phyloP scores from a whole-genome alignment of 2,888 invertebrate genomes.

The Pilophorus perplexus region DNA sequence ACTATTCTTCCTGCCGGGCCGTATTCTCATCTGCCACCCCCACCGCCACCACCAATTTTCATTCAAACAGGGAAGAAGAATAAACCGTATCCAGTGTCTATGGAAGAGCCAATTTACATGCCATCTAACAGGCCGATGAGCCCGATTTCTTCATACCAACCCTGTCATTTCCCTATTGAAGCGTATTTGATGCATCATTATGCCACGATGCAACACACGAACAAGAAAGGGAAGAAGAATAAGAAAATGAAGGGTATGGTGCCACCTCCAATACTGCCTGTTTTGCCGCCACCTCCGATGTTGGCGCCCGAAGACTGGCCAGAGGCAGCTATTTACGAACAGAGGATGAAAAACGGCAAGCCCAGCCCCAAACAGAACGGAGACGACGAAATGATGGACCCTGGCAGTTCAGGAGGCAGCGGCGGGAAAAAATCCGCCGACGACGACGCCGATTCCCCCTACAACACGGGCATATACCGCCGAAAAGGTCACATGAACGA shows the following conservation, averaged over 20 bases:
- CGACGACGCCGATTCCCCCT: slow-evolving; percentile 56
- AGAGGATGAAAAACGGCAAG: slow-evolving; percentile 43
- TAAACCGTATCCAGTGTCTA: slow-evolving; percentile 51
- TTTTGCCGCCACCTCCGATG: slow-evolving; percentile 51
- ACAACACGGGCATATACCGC: slow-evolving; percentile 81
- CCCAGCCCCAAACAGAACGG: slow-evolving; percentile 33
- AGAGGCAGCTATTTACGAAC: slow-evolving; percentile 37
- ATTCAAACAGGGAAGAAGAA: slow-evolving; percentile 52
- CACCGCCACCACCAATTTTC: slow-evolving; percentile 51
- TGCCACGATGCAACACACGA: slow-evolving; percentile 56
- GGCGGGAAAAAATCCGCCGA: slow-evolving; percentile 25
- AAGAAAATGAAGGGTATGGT: slow-evolving; percentile 33
- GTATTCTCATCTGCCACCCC: slow-evolving; percentile 51
- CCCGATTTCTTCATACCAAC: slow-evolving; percentile 62
- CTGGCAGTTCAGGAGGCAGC: slow-evolving; percentile 19
- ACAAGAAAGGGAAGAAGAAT: slow-evolving; percentile 35
- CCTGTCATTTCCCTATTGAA: slow-evolving; percentile 60
- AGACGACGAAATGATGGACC: background rate
- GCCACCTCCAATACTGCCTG: slow-evolving; percentile 8
- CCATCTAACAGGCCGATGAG: slow-evolving; percentile 58
- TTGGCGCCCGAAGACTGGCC: slow-evolving; percentile 52
- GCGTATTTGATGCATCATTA: slow-evolving; percentile 61
- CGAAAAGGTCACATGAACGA: slow-evolving; percentile 91
- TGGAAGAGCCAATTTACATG: slow-evolving; percentile 58
- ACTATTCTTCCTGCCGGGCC: slow-evolving; percentile 49